Conservation (phyloP, 2,888 invertebrate genomes). For the Drosophila mettleri region DNA sequence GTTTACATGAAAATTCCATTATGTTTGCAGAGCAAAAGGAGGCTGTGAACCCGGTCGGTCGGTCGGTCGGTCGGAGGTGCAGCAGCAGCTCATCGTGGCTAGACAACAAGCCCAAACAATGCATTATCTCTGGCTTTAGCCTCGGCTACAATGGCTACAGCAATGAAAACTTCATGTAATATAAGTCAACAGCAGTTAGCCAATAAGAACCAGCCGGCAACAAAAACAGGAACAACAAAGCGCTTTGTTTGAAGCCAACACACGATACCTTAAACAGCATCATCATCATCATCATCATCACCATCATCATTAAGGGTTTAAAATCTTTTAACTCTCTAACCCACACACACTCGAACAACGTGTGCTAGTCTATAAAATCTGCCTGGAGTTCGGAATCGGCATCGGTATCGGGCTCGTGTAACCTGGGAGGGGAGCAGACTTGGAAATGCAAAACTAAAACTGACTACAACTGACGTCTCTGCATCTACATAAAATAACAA, state of each 20-base stretch:
- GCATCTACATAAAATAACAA: conserved; percentile 28
- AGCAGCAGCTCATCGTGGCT: conserved; percentile 61
- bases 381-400: conserved; percentile 28
- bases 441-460: conserved; percentile 62
- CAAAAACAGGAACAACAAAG: conserved; percentile 58
- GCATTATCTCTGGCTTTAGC: conserved; percentile 61
- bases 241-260: conserved; percentile 60
- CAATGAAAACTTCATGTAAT: conserved; percentile 66
- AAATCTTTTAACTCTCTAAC: conserved; percentile 55
- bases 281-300: conserved; percentile 55
- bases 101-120: conserved; percentile 70
- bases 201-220: conserved; percentile 51
- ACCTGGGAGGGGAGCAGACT: conserved; percentile 24
- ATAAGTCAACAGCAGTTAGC: conserved; percentile 73
- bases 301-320: conserved; percentile 66
- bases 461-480: conserved; percentile 53
- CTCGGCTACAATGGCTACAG: conserved; percentile 28
- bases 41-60: conserved; percentile 44
- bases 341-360: conserved; percentile 6
- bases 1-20: conserved; percentile 79
- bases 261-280: conserved; percentile 61
- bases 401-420: conserved; percentile 13
- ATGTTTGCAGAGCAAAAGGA: conserved; percentile 55
- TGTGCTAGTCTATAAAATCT: conserved; percentile 51
- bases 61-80: conserved; percentile 26